phyloP scores from a whole-genome alignment of 2,888 invertebrate species.

The Tetranychus piercei region DNA sequence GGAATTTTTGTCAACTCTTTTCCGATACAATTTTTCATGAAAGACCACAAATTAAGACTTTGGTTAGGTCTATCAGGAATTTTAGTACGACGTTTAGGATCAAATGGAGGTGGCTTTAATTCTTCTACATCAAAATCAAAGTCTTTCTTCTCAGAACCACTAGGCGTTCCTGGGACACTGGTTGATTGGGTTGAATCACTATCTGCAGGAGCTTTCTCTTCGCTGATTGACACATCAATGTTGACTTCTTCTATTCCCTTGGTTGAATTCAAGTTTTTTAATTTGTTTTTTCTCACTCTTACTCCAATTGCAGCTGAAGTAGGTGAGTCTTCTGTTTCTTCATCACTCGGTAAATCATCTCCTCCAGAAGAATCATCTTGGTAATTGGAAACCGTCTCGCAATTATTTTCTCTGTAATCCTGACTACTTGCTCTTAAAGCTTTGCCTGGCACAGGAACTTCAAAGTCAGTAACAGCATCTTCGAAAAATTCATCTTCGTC shows the following conservation, averaged over 20 bases:
- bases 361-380: conserved; percentile 13
- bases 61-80: conserved; percentile 85
- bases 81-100: conserved; percentile 48
- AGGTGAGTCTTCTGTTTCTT: conserved; percentile 10
- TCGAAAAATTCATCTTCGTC: conserved; percentile 46
- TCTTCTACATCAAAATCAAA: neutral
- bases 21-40: conserved; percentile 73
- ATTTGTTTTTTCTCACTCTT: conserved; percentile 7
- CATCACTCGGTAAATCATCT: conserved; percentile 16
- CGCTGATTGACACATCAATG: too few relatives aligned
- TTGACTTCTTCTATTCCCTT: too few relatives aligned
- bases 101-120: too few relatives aligned
- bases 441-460: conserved; percentile 32
- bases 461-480: conserved; percentile 30
- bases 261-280: neutral
- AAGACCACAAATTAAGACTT: conserved; percentile 91
- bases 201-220: neutral
- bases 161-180: conserved; percentile 10
- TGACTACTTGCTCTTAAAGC: conserved; percentile 26
- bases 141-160: neutral
- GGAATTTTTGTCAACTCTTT: conserved; percentile 71
- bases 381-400: conserved; percentile 7
- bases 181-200: conserved; percentile 13
- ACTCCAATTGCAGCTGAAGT: conserved; percentile 1
- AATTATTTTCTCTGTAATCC: too few relatives aligned